Conservation (phyloP, 2,113 vertebrate species). For the Callopanchax toddi region DNA sequence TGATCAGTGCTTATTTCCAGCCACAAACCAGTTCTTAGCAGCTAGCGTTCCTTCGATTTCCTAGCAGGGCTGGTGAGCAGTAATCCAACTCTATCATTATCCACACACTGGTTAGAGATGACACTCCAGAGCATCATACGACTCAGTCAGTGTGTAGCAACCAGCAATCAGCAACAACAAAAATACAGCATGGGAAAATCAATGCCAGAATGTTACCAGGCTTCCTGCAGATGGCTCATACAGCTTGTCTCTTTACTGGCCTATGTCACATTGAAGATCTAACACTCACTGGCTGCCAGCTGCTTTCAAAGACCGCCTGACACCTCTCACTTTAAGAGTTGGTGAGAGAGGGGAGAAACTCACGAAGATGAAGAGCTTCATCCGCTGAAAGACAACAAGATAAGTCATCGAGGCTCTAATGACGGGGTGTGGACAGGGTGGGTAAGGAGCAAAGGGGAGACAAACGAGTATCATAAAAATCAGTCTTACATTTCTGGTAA, state of each 20-base stretch:
- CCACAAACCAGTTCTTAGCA: slow-evolving; percentile 61
- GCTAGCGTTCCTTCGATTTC: slow-evolving; percentile 32
- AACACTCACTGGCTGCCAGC: slow-evolving; percentile 51
- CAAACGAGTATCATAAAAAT: slow-evolving; percentile 52
- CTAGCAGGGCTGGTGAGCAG: slow-evolving; percentile 61
- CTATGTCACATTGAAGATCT: slow-evolving; percentile 52
- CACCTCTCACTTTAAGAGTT: slow-evolving; percentile 45
- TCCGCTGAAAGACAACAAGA: slow-evolving; percentile 58
- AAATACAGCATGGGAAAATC: slow-evolving; percentile 59
- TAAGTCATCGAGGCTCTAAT: slow-evolving; percentile 61
- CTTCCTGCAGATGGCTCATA: slow-evolving; percentile 59
- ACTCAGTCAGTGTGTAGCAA: slow-evolving; percentile 62
- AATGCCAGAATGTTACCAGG: slow-evolving; percentile 44
- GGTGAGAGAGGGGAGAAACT: slow-evolving; percentile 38
- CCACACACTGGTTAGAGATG: slow-evolving; percentile 70
- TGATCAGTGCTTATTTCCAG: slow-evolving; percentile 61
- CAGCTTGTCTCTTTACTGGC: slow-evolving; percentile 53
- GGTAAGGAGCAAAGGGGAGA: slow-evolving; percentile 48
- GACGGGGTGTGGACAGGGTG: slow-evolving; percentile 52
- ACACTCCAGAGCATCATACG: slow-evolving; percentile 54
- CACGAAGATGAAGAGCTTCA: slow-evolving; percentile 52
- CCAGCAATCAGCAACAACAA: slow-evolving; percentile 70
- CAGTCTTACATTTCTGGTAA: slow-evolving; percentile 61
- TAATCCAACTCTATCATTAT: slow-evolving; percentile 65
- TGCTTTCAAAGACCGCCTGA: slow-evolving; percentile 59